These are phyloP conservation scores for Lasiurus borealis DNA, from an alignment of 2,113 vertebrate species.

Conservation along the genomic window DNA sequence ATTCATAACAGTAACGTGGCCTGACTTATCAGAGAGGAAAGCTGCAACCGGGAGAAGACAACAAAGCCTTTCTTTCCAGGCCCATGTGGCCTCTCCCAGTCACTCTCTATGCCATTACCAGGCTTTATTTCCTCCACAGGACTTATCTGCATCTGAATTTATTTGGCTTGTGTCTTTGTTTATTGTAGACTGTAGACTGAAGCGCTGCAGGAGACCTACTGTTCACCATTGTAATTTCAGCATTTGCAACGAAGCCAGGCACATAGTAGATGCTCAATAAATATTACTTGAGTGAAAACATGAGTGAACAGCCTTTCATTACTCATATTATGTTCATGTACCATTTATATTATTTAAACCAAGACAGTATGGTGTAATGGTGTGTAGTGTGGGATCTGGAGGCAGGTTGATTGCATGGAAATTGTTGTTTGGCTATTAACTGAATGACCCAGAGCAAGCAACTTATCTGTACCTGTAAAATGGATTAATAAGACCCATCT, in stretches of 20 bases:
- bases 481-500: background rate
- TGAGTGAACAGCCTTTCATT: background rate
- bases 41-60: background rate
- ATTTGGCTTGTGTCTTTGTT: background rate
- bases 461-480: background rate
- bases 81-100: rapidly evolving
- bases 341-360: background rate
- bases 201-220: background rate
- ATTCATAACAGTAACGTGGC: background rate
- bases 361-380: background rate
- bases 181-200: background rate
- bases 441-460: background rate
- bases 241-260: background rate
- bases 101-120: background rate
- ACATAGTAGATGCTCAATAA: background rate
- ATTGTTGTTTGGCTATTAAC: background rate
- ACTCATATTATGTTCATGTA: background rate
- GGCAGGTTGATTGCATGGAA: background rate
- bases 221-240: background rate
- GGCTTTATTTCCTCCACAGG: slow-evolving; percentile 6
- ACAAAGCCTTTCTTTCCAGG: background rate
- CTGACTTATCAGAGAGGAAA: background rate
- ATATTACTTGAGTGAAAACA: background rate
- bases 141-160: slow-evolving; percentile 5
- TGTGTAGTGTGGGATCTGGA: background rate